Conservation (phyloP, 37 sponge, comb jelly and placozoan species). For the Theonella swinhoei region DNA sequence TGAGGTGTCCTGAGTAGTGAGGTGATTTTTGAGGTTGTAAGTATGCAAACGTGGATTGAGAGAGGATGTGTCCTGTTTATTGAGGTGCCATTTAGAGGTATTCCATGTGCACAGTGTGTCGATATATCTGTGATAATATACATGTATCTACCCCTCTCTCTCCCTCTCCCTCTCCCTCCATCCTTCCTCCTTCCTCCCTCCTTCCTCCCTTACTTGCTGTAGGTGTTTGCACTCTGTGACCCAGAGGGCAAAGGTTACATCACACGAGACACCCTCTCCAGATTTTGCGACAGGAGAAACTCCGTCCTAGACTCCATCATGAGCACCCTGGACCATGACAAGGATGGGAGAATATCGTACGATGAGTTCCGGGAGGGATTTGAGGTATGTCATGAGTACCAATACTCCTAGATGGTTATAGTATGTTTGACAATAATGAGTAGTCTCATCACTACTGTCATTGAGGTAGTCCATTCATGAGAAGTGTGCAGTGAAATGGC, state of each 20-base stretch:
- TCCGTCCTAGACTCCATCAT: conserved; percentile 29
- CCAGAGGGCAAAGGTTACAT: conserved; percentile 50
- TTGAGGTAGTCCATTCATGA: too few species aligned
- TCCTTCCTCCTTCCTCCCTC: neutral
- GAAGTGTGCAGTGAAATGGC: too few species aligned
- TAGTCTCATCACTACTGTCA: too few species aligned
- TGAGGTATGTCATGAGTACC: conserved; percentile 13
- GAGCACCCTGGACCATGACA: conserved; percentile 20
- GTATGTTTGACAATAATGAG: too few species aligned
- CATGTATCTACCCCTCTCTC: conserved; percentile 1
- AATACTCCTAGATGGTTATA: too few species aligned
- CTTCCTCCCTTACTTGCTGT: neutral
- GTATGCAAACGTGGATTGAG: too few species aligned
- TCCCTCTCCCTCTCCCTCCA: conserved; percentile 4
- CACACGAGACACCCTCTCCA: conserved; percentile 8
- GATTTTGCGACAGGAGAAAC: neutral
- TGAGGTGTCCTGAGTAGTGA: too few species aligned
- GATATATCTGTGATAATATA: too few species aligned
- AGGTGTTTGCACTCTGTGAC: conserved; percentile 56
- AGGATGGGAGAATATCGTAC: conserved; percentile 57
- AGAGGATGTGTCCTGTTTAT: too few species aligned
- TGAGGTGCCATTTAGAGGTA: too few species aligned
- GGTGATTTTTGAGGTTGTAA: too few species aligned
- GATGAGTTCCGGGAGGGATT: conserved; percentile 54
- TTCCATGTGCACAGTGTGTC: too few species aligned